Percentiles rank a stretch among this genome's conserved stretches.
Conservation (phyloP, 2,888 invertebrate genomes). For the Tillus elongatus region DNA sequence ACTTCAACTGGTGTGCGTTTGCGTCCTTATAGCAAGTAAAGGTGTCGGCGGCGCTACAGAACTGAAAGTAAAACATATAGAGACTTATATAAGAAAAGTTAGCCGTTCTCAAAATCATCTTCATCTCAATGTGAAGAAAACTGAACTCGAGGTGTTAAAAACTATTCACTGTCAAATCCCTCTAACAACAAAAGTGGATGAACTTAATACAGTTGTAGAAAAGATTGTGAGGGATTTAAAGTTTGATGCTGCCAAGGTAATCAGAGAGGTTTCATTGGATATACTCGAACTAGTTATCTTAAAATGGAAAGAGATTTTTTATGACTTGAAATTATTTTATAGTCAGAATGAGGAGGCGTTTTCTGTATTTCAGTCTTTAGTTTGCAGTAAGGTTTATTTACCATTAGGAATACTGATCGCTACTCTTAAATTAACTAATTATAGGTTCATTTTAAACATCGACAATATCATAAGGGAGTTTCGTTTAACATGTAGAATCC, state of each 20-base stretch:
- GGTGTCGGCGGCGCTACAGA: background rate
- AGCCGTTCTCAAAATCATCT: background rate
- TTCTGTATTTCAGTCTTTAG: background rate
- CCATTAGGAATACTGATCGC: background rate
- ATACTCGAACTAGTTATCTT: background rate
- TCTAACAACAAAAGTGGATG: background rate
- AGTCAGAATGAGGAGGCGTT: background rate
- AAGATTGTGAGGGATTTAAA: background rate
- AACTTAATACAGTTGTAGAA: background rate
- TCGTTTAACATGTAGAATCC: background rate
- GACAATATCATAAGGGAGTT: background rate
- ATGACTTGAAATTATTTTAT: background rate
- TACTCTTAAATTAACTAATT: background rate
- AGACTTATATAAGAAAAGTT: background rate
- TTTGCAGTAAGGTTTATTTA: background rate
- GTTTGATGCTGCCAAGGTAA: background rate
- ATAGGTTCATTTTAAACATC: background rate
- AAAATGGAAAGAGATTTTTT: background rate
- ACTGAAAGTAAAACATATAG: background rate
- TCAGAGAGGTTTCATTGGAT: background rate
- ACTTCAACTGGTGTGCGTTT: background rate
- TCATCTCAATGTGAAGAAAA: background rate
- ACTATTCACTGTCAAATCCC: background rate
- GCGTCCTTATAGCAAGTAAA: background rate
- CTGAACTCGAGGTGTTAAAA: background rate